A percentile compares a stretch with the other conserved stretches of the same genome.
Conservation (phyloP, 2,888 invertebrate genomes). For the Pristionchus japonicus region DNA sequence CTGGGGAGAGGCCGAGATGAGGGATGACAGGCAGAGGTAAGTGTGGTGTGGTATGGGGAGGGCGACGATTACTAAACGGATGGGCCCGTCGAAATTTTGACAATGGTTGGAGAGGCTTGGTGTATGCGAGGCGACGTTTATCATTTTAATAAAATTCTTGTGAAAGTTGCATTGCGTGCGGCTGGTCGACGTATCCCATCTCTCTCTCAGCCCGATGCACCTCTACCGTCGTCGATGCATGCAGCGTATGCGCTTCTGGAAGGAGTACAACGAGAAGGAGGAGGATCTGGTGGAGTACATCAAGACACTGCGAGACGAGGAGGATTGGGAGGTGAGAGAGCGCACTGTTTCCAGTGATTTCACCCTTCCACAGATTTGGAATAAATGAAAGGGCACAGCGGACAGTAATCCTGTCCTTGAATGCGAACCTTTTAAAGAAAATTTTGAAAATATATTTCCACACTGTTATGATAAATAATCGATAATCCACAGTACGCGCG, state of each 20-base stretch:
- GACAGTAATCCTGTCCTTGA: not conserved
- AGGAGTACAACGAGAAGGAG: slow-evolving; percentile 37
- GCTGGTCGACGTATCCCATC: not conserved
- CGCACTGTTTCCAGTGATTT: not conserved
- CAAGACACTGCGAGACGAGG: slow-evolving; percentile 38
- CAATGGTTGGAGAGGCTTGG: too few relatives aligned
- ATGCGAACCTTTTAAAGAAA: not conserved
- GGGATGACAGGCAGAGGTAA: slow-evolving; percentile 47
- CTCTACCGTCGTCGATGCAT: slow-evolving; percentile 56
- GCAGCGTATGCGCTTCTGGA: slow-evolving; percentile 46
- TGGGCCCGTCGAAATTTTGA: too few relatives aligned
- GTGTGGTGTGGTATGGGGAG: not conserved
- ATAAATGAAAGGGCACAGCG: too few relatives aligned
- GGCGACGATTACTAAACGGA: too few relatives aligned
- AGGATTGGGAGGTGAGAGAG: slow-evolving; percentile 51
- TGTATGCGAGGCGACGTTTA: too few relatives aligned
- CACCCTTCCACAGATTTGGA: too few relatives aligned
- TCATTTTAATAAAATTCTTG: too few relatives aligned
- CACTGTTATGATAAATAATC: not conserved
- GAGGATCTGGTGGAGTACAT: slow-evolving; percentile 44
- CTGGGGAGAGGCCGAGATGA: slow-evolving; percentile 53
- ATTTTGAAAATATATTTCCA: not conserved
- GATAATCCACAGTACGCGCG: not conserved
- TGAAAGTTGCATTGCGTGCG: not conserved
- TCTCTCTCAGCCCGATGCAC: slow-evolving; percentile 49